A percentile compares a stretch with the other conserved stretches of the same genome.
Conservation (phyloP, 2,888 invertebrate genomes). For the Spialia ferax region DNA sequence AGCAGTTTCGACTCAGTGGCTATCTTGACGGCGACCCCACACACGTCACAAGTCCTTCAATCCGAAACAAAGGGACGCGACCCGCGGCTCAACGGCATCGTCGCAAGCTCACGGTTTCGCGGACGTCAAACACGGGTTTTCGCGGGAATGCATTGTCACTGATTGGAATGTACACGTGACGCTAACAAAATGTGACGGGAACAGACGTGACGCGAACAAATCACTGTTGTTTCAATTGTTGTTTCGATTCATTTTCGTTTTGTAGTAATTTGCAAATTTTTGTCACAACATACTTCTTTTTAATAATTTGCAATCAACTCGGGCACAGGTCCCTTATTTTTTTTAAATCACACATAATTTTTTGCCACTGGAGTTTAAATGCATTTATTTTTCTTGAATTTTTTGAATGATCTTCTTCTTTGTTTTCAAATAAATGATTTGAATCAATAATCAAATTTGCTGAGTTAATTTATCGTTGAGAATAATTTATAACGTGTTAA, state of each 20-base stretch:
- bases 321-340: not conserved
- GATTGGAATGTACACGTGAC: not conserved
- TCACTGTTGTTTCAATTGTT: not conserved
- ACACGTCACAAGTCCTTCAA: slow-evolving; percentile 39
- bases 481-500: slow-evolving; percentile 26
- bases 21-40: slow-evolving; percentile 75
- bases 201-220: not conserved
- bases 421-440: not conserved
- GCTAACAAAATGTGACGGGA: no score
- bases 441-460: slow-evolving; percentile 5
- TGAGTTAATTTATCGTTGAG: slow-evolving; percentile 31
- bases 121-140: no score
- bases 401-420: not conserved
- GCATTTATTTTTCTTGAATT: not conserved
- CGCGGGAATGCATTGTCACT: not conserved
- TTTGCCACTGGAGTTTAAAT: not conserved
- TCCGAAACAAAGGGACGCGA: slow-evolving; percentile 32
- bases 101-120: no score
- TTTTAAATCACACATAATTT: not conserved
- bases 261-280: not conserved
- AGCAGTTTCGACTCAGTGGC: slow-evolving; percentile 80
- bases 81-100: slow-evolving; percentile 31
- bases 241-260: not conserved
- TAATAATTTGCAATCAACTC: not conserved
- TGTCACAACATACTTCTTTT: not conserved